Base-by-base conservation (phyloP, 2,113 vertebrate species). In the Papio anubis region DNA sequence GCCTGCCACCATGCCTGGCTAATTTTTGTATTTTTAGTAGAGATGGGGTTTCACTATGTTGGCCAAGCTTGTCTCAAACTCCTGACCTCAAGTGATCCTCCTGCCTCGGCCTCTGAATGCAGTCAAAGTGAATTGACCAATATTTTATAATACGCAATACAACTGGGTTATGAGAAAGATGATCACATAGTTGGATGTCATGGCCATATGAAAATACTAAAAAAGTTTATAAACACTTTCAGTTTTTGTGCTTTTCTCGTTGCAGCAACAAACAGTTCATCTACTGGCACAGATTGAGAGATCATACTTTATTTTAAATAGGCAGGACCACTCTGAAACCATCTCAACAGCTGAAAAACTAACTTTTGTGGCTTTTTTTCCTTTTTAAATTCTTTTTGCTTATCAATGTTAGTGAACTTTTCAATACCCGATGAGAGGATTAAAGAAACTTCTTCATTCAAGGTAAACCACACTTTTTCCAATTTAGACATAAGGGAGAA, bases 151-250 rank as follows among this genome's bases (percentile, higher is more conserved):
- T 72, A 52, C 12, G 50, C 1, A 66, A 20, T 82, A 88, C 72
- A 96, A 94, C 5, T 55, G 12, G 59, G 16, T 68, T 89, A 79
- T 45, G 61, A 96, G 86, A n/a, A 94, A 94, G 85, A 52, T 14
- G 35, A 76, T 57, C 17, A 55, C 40, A 48, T 20, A 72, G 23
- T 64, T 83, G 81, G 45, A 68, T 64, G 73, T 61, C 43, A 27
- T n/a, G 68, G 38, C 2, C 72, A 45, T 30, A 59, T n/a, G 8
- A 73, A 66, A 78, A 57, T n/a, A n/a, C 73, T 89, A 68, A 79
- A 52, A 52, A 16, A 4, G 32, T 61, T 84, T 83, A 38, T 68
- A n/a, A 86, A 50, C 59, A 82, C 40, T 72, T 20, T 78, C 17
- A n/a, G 8, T 68, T 73, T 82, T 89, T 66, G n/a, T 79, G 14